These are phyloP conservation scores for Limnothrissa miodon DNA, from an alignment of 2,113 vertebrate species.

Conservation along the genomic window DNA sequence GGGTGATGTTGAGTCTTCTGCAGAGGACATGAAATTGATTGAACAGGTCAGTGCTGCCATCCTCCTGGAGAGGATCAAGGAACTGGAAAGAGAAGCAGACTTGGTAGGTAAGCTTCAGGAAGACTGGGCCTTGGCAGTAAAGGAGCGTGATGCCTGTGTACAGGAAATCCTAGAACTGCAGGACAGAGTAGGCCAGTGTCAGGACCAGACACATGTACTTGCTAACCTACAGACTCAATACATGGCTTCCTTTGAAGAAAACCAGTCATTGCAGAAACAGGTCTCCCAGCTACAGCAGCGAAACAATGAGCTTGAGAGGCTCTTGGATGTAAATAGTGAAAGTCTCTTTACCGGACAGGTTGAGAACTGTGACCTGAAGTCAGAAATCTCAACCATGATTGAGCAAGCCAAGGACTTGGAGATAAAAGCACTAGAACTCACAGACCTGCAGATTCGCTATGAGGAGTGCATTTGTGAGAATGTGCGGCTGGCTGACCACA, in stretches of 20 bases:
- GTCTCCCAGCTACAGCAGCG: slow-evolving; percentile 69
- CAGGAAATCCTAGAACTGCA: slow-evolving; percentile 49
- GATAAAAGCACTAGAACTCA: slow-evolving; percentile 37
- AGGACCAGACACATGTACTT: slow-evolving; percentile 47
- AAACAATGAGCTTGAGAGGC: slow-evolving; percentile 59
- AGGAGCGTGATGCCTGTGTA: slow-evolving; percentile 53
- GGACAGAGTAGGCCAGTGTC: slow-evolving; percentile 50
- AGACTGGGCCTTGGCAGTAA: slow-evolving; percentile 35
- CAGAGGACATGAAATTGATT: slow-evolving; percentile 36
- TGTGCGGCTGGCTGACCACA: slow-evolving; percentile 51
- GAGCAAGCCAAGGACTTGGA: slow-evolving; percentile 59
- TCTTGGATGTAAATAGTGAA: slow-evolving; percentile 47
- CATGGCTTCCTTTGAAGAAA: slow-evolving; percentile 63
- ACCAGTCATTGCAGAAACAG: slow-evolving; percentile 61
- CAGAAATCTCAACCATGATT: slow-evolving; percentile 52
- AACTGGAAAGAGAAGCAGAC: not conserved
- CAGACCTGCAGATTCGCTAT: slow-evolving; percentile 39
- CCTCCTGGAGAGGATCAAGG: not conserved
- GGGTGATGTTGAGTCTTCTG: not conserved
- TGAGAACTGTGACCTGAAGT: slow-evolving; percentile 65
- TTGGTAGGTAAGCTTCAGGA: not conserved
- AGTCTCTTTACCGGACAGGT: slow-evolving; percentile 52
- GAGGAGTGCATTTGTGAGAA: slow-evolving; percentile 62
- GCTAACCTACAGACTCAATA: slow-evolving; percentile 62
- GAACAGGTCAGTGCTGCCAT: slow-evolving; percentile 13